These are phyloP conservation scores for Pangasius macronema DNA, from an alignment of 2,797 vertebrate species.

Conservation along the genomic window DNA sequence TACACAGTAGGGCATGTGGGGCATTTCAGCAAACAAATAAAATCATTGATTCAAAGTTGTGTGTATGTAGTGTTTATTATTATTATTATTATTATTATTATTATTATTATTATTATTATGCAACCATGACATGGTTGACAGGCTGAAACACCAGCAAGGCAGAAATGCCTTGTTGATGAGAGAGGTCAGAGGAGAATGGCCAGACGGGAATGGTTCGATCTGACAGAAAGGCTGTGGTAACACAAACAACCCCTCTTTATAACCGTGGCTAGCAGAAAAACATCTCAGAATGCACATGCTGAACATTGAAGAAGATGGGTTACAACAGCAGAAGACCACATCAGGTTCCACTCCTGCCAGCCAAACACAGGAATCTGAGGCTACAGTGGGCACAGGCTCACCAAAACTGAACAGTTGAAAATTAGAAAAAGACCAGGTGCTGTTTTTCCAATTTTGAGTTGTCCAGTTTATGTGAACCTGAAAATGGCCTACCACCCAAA, in stretches of 20 bases:
- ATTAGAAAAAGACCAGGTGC: not conserved
- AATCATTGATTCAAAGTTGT: not conserved
- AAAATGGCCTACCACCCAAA: not conserved
- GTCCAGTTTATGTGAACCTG: not conserved
- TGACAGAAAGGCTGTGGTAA: not conserved
- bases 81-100: not conserved
- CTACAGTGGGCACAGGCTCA: not conserved
- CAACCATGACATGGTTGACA: not conserved
- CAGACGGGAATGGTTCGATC: not conserved
- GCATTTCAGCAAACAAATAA: not conserved
- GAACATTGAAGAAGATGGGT: not conserved
- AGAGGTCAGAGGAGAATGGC: not conserved
- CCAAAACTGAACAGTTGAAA: not conserved
- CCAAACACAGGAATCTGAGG: not conserved
- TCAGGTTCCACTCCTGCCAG: not conserved
- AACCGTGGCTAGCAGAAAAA: not conserved
- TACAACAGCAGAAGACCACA: not conserved
- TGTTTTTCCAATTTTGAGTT: not conserved
- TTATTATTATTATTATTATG: slow-evolving; percentile 2
- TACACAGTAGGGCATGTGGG: not conserved
- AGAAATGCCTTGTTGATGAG: not conserved
- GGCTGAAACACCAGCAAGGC: not conserved
- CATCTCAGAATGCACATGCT: not conserved
- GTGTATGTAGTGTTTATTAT: not conserved
- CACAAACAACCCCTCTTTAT: not conserved